Conservation (phyloP, 2,797 vertebrate species). For the Sebastes nivosus region DNA sequence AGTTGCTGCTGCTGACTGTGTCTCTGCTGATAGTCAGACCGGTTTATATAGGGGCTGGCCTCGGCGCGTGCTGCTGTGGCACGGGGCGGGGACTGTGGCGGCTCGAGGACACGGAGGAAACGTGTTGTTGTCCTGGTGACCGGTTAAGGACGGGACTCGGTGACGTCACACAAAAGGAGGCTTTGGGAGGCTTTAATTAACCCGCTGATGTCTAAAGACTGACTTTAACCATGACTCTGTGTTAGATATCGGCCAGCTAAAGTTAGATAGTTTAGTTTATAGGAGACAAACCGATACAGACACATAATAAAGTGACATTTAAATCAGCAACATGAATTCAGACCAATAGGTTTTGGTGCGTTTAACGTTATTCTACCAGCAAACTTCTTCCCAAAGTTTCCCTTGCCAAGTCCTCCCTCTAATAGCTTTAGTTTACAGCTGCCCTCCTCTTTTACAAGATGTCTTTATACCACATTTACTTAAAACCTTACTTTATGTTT, state of each 20-base stretch:
- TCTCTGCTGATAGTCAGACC: fast-evolving
- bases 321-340: neutral
- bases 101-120: slow-evolving; percentile 9
- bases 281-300: neutral
- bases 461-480: neutral
- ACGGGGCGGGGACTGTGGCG: slow-evolving; percentile 23
- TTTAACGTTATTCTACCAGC: neutral
- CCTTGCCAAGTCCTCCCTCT: neutral
- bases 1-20: neutral
- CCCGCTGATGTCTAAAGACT: neutral
- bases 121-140: slow-evolving; percentile 22
- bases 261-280: neutral
- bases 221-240: neutral
- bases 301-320: neutral
- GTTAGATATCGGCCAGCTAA: neutral
- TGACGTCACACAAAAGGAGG: slow-evolving; percentile 18
- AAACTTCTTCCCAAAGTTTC: neutral
- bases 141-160: neutral
- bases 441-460: neutral
- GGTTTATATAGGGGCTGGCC: slow-evolving; percentile 56
- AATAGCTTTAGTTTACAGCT: neutral
- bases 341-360: neutral
- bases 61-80: neutral
- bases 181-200: slow-evolving; percentile 14
- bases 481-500: neutral